Evolutionary conservation across 2,888 invertebrate genomes (phyloP).

Genomic region (Automeris io): DNA sequence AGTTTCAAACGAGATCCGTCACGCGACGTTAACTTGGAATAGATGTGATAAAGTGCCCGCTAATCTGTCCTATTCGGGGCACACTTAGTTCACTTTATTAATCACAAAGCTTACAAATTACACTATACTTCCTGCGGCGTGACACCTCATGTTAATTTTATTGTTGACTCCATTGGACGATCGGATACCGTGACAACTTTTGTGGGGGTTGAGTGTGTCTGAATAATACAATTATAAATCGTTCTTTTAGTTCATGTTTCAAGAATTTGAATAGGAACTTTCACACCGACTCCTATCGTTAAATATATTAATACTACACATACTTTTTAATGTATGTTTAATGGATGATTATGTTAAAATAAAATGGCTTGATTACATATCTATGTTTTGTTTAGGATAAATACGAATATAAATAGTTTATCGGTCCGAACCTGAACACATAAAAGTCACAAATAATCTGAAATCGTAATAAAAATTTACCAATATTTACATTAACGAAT

Average conservation of each 20-base stretch:
- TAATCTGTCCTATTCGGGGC: conserved; percentile 76
- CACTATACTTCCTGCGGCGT: conserved; percentile 70
- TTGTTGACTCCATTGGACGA: conserved; percentile 62
- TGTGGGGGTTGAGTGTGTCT: conserved; percentile 47
- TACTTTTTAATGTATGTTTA: no score
- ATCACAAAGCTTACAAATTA: conserved; percentile 77
- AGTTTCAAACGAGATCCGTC: conserved; percentile 76
- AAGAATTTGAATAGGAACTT: conserved; percentile 3
- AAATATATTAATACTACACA: no score
- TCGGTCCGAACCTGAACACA: no score
- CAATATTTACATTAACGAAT: no score
- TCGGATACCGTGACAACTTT: conserved; percentile 59
- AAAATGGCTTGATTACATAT: no score
- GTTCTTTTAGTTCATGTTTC: conserved; percentile 20
- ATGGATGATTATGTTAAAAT: no score
- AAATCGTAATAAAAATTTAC: no score
- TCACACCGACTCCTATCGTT: neutral
- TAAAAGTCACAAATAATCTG: no score
- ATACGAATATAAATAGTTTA: no score
- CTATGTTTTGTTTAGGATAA: no score
- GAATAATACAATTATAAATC: conserved; percentile 39
- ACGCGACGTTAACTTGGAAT: conserved; percentile 75
- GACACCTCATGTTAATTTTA: conserved; percentile 74
- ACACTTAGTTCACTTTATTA: conserved; percentile 77
- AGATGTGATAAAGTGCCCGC: conserved; percentile 76